A percentile compares a stretch with the other conserved stretches of the same genome.
phyloP scores from a whole-genome alignment of 1,140 invertebrate genomes.

The Rhynchophorus ferrugineus region DNA sequence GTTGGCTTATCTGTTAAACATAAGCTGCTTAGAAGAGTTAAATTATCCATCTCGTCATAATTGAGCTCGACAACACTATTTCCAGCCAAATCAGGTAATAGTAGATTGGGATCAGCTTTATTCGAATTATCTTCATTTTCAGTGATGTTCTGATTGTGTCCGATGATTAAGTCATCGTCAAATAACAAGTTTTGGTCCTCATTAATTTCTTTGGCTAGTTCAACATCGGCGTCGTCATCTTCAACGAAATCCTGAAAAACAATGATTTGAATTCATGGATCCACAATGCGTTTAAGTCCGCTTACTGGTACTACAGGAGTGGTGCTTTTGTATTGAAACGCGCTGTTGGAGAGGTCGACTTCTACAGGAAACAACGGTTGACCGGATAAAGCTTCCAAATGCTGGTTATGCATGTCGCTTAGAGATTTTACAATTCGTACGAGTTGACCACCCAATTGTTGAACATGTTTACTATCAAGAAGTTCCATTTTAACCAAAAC shows the following conservation, averaged over 20 bases:
- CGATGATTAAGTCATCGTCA: background rate
- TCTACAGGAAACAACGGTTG: conserved; percentile 90
- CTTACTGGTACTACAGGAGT: conserved; percentile 39
- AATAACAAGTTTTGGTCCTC: conserved; percentile 16
- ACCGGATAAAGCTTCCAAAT: conserved; percentile 61
- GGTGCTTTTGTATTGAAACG: conserved; percentile 80
- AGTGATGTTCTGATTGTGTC: conserved; percentile 3
- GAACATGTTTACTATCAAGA: conserved; percentile 95
- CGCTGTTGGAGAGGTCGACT: conserved; percentile 85
- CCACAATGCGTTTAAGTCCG: background rate
- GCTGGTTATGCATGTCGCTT: conserved; percentile 63
- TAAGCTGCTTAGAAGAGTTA: conserved; percentile 35
- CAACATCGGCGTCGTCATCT: conserved; percentile 7
- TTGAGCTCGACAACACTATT: conserved; percentile 30
- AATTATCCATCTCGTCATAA: conserved; percentile 39
- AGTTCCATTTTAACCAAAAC: conserved; percentile 96
- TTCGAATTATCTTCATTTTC: conserved; percentile 18
- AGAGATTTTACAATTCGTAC: conserved; percentile 72
- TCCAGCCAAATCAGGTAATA: conserved; percentile 27
- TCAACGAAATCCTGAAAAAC: conserved; percentile 1
- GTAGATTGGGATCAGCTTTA: background rate
- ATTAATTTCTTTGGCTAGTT: conserved; percentile 30
- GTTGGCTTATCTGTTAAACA: conserved; percentile 32
- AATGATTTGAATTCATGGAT: background rate
- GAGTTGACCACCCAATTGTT: conserved; percentile 82